Evolutionary conservation across 2,113 vertebrate species (phyloP).

Genomic region (Callocephalon fimbriatum): DNA sequence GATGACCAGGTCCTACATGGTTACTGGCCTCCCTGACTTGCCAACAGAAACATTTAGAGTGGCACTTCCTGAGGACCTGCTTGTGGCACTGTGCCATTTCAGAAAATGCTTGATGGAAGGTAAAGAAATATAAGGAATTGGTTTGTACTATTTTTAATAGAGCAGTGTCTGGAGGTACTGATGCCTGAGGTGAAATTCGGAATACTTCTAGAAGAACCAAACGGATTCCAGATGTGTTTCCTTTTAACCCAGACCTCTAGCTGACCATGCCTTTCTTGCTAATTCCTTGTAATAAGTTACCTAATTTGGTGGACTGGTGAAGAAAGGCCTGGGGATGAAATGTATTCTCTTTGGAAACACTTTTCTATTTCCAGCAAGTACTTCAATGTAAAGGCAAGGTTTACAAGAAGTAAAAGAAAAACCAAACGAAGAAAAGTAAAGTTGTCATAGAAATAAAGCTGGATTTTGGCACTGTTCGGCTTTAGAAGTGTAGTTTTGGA

Average conservation of each 20-base stretch:
- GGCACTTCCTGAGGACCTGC: neutral
- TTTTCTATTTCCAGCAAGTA: slow-evolving; percentile 55
- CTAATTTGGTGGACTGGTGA: slow-evolving; percentile 15
- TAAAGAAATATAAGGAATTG: neutral
- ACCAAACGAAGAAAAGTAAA: neutral
- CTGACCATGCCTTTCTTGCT: slow-evolving; percentile 6
- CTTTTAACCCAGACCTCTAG: slow-evolving; percentile 16
- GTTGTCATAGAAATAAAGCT: slow-evolving; percentile 12
- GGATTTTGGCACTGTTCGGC: slow-evolving; percentile 11
- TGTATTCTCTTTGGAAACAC: slow-evolving; percentile 60
- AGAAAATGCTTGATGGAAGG: neutral
- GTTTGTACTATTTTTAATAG: slow-evolving; percentile 5
- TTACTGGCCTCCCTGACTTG: neutral
- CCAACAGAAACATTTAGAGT: neutral
- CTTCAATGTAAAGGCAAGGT: neutral
- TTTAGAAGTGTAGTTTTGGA: slow-evolving; percentile 53
- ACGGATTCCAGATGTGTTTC: slow-evolving; percentile 40
- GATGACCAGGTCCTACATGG: rapidly evolving
- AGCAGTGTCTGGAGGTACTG: neutral
- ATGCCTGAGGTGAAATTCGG: neutral
- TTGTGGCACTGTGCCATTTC: neutral
- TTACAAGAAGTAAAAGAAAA: slow-evolving; percentile 20
- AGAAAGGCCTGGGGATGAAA: slow-evolving; percentile 17
- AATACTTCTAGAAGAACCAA: neutral
- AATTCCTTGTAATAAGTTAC: neutral